These are phyloP conservation scores for Pentamera pediparva DNA, from an alignment of 53 echinoderm and acorn worm genomes.

Conservation along the genomic window DNA sequence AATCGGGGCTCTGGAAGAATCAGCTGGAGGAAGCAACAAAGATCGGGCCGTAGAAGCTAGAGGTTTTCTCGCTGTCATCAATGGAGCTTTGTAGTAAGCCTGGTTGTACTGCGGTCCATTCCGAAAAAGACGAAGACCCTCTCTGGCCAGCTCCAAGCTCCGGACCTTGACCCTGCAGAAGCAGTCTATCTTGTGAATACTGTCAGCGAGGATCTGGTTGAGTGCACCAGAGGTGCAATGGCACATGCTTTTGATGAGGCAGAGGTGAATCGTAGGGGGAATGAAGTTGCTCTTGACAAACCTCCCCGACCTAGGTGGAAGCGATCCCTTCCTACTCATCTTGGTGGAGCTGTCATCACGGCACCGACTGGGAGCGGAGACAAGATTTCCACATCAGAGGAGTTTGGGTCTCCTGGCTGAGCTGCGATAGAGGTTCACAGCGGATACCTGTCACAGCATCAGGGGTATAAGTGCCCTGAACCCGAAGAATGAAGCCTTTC, in stretches of 20 bases:
- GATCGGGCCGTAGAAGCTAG: conserved; percentile 38
- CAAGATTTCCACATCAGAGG: not conserved
- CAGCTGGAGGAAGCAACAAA: conserved; percentile 18
- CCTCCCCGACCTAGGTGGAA: conserved; percentile 7
- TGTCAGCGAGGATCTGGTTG: conserved; percentile 19
- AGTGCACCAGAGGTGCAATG: too few relatives aligned
- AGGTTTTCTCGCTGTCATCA: conserved; percentile 23
- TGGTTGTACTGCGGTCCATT: conserved; percentile 22
- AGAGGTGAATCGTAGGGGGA: not conserved
- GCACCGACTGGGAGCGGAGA: conserved; percentile 10
- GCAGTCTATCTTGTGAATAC: conserved; percentile 28
- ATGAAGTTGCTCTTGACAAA: conserved; percentile 1
- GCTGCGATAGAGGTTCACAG: not conserved
- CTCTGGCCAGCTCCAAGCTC: conserved; percentile 33
- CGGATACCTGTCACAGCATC: conserved; percentile 10
- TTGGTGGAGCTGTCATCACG: conserved; percentile 1
- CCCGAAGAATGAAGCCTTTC: conserved; percentile 12
- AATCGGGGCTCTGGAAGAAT: conserved; percentile 7
- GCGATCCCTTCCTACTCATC: conserved; percentile 12
- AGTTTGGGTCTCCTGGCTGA: conserved; percentile 15
- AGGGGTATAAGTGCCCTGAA: conserved; percentile 8
- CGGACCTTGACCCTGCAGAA: conserved; percentile 19
- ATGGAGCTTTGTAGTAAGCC: conserved; percentile 18
- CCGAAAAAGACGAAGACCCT: conserved; percentile 11
- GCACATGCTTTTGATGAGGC: conserved; percentile 5